Conservation (phyloP, 2,113 vertebrate species). For the Silurus meridionalis region DNA sequence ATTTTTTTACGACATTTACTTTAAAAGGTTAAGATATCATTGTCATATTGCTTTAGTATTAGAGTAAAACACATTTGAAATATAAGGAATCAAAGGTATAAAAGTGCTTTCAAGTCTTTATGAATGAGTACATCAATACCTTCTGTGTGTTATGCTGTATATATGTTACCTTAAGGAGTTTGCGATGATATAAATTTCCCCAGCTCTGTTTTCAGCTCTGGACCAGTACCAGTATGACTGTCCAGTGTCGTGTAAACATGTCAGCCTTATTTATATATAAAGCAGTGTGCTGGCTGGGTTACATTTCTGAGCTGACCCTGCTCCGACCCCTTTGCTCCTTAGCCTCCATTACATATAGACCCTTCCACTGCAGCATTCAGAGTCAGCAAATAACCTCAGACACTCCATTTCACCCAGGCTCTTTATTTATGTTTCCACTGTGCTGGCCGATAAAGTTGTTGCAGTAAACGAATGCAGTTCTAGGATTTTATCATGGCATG, state of each 20-base stretch:
- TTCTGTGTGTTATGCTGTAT: too few species aligned
- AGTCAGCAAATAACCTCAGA: slow-evolving; percentile 26
- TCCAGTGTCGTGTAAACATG: not conserved
- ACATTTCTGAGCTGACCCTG: slow-evolving; percentile 30
- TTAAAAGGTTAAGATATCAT: not conserved
- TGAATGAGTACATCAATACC: too few species aligned
- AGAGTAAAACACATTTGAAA: not conserved
- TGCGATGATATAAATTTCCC: not conserved
- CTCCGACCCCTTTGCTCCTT: slow-evolving; percentile 30
- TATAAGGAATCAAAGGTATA: too few species aligned
- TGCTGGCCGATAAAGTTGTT: not conserved
- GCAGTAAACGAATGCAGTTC: not conserved
- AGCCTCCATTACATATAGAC: slow-evolving; percentile 2
- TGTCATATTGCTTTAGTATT: not conserved
- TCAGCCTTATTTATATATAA: not conserved
- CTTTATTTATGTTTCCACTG: not conserved
- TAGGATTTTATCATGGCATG: not conserved
- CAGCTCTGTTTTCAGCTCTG: not conserved
- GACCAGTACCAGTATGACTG: not conserved
- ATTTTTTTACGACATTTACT: not conserved
- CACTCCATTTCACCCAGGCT: not conserved
- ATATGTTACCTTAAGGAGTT: too few species aligned
- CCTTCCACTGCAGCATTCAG: not conserved
- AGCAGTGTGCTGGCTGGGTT: not conserved
- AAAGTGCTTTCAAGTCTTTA: too few species aligned